Evolutionary conservation across 2,113 vertebrate genomes (phyloP).

Genomic region (Epinephelus fuscoguttatus): DNA sequence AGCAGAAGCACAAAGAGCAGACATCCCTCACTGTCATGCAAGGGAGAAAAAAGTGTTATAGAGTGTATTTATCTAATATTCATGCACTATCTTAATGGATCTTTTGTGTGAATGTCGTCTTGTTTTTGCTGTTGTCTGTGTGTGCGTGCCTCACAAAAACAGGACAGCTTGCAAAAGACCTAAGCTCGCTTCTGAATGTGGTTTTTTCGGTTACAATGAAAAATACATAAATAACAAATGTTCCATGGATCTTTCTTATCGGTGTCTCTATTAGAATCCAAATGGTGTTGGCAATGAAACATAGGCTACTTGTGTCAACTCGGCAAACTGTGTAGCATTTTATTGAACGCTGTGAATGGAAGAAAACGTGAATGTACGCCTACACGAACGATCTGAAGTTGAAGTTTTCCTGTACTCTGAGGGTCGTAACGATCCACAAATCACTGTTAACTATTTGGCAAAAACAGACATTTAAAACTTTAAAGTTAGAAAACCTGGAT

Average conservation of each 20-base stretch:
- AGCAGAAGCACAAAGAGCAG: conserved; percentile 38
- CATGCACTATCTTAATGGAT: conserved; percentile 72
- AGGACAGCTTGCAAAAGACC: background rate
- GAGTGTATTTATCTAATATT: conserved; percentile 75
- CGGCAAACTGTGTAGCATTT: background rate
- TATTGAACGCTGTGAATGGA: background rate
- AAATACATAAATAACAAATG: conserved; percentile 40
- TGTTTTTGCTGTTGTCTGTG: conserved; percentile 48
- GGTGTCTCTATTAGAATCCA: conserved; percentile 3
- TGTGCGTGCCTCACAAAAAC: conserved; percentile 37
- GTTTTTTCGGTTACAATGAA: conserved; percentile 18
- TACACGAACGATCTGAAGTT: conserved; percentile 9
- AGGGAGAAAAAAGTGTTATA: conserved; percentile 47
- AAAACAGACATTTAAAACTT: conserved; percentile 3
- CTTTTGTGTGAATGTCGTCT: conserved; percentile 54
- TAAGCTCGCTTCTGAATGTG: background rate
- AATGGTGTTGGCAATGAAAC: conserved; percentile 3
- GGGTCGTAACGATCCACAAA: background rate
- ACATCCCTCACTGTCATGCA: conserved; percentile 27
- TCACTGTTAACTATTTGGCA: background rate
- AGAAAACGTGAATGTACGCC: background rate
- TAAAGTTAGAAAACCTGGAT: background rate
- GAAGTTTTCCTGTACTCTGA: background rate
- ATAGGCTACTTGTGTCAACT: background rate
- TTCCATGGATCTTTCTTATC: background rate